phyloP scores from a whole-genome alignment of 30 jellyfish, hydroid and myxozoan genomes.

The Cassiopea andromeda region DNA sequence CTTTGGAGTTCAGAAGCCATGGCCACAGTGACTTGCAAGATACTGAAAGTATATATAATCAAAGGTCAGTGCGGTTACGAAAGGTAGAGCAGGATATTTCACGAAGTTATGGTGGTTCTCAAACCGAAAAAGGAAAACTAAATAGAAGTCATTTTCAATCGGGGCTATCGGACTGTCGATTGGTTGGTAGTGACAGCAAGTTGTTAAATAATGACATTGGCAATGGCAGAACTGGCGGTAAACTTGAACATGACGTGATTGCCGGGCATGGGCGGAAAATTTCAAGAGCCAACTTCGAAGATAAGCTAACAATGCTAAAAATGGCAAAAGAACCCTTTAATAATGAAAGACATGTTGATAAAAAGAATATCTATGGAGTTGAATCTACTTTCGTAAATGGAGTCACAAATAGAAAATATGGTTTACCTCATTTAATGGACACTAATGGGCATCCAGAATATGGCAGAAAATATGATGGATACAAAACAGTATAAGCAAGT shows the following conservation, averaged over 20 bases:
- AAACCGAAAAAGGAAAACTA: neutral
- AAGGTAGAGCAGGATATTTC: neutral
- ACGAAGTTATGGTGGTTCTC: neutral
- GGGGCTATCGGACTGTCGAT: neutral
- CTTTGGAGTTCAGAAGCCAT: neutral
- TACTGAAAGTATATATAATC: neutral
- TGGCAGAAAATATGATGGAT: neutral
- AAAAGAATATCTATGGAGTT: neutral
- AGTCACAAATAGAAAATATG: neutral
- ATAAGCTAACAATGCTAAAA: neutral
- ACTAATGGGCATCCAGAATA: neutral
- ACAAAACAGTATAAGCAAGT: neutral
- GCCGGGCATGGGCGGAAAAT: neutral
- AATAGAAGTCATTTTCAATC: neutral
- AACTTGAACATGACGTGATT: neutral
- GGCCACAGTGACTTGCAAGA: neutral
- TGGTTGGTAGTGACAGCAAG: neutral
- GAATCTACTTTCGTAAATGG: neutral
- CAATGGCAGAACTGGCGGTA: neutral
- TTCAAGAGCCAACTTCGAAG: neutral
- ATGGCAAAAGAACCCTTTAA: neutral
- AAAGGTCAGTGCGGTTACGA: neutral
- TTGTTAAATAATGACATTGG: neutral
- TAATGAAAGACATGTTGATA: neutral
- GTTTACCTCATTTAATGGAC: conserved; percentile 2